Evolutionary conservation across 2,888 invertebrate genomes (phyloP), one percentile per base, ranked within the genome.

Genomic region (Eupithecia inturbata): DNA sequence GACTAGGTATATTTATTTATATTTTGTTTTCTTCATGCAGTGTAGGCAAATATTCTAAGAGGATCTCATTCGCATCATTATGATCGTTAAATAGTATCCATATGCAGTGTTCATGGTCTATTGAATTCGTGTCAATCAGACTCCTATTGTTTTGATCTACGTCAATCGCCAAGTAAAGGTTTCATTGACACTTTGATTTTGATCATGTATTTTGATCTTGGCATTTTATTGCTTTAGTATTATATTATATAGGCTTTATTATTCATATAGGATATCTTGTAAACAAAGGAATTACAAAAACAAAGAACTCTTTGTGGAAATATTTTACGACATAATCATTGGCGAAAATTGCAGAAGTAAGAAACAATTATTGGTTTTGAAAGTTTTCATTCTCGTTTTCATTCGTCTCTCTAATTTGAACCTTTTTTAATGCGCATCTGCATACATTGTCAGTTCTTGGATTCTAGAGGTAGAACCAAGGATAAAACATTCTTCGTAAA

Each of bases 111-210:
- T 80, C 81, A 88, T 88, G 71, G 82, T 78, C 84, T 79, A 87
- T 88, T 89, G 78, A 85, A 79, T 78, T 78, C 79, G 74, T 80
- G 79, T 81, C 78, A 75, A 82, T 81, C 81, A 78, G 77, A 77
- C 70, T 76, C 85, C 80, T 77, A 89, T 89, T 89, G 89, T 89
- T 81, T 82, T 68, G 36, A 74, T 78, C 84, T 87, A 83, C 89
- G 89, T 89, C 88, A 89, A 76, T 77, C 71, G 74, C 70, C 80
- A 77, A 75, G 62, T 70, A 72, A 77, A 79, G 77, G 77, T 74
- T 75, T 78, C 76, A 79, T 73, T 77, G 73, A 66, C 70, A 62
- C 63, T 68, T 68, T 45, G 31, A 49, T 28, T 68, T 53, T 36
- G 36, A 36, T 36, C 36, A 36, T 36, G 0, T 36, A 36, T 36